phyloP scores from a whole-genome alignment of 1,140 invertebrate genomes.

The Aphaenogaster floridana region DNA sequence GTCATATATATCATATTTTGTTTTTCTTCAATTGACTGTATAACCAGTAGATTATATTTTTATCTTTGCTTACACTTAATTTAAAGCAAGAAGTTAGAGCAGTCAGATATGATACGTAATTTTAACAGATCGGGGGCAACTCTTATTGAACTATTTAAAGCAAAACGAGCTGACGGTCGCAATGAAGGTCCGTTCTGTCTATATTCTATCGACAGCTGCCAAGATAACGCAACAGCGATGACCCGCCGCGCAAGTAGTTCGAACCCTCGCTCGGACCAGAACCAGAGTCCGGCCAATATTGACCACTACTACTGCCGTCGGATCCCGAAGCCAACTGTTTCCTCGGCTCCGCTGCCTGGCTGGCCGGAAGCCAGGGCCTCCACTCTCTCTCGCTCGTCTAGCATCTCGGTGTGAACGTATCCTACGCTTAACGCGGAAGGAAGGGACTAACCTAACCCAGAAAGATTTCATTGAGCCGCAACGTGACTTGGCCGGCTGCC shows the following conservation, averaged over 20 bases:
- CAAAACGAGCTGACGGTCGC: not conserved
- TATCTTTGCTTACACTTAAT: not conserved
- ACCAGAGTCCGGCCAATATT: slow-evolving; percentile 78
- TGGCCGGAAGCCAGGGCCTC: slow-evolving; percentile 77
- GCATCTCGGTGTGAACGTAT: slow-evolving; percentile 81
- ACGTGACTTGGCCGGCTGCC: slow-evolving; percentile 83
- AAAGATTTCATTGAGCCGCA: slow-evolving; percentile 86
- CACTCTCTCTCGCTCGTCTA: slow-evolving; percentile 69
- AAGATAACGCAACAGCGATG: slow-evolving; percentile 23
- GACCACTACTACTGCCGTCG: slow-evolving; percentile 80
- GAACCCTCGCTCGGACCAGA: slow-evolving; percentile 52
- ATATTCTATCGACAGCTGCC: slow-evolving; percentile 52
- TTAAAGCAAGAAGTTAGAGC: not conserved
- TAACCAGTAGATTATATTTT: not conserved
- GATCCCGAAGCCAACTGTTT: slow-evolving; percentile 68
- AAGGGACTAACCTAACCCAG: slow-evolving; percentile 84
- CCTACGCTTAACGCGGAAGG: slow-evolving; percentile 82
- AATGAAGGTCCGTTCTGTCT: slow-evolving; percentile 28
- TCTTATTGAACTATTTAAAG: slow-evolving; percentile 24
- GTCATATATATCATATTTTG: not conserved
- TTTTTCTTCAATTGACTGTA: not conserved
- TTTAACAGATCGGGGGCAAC: slow-evolving; percentile 7
- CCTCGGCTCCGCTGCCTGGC: slow-evolving; percentile 52
- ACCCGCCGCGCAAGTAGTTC: slow-evolving; percentile 46
- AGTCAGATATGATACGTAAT: not conserved